Base-by-base conservation (phyloP, 2,113 vertebrate species). In the Sceloporus tristichus region DNA sequence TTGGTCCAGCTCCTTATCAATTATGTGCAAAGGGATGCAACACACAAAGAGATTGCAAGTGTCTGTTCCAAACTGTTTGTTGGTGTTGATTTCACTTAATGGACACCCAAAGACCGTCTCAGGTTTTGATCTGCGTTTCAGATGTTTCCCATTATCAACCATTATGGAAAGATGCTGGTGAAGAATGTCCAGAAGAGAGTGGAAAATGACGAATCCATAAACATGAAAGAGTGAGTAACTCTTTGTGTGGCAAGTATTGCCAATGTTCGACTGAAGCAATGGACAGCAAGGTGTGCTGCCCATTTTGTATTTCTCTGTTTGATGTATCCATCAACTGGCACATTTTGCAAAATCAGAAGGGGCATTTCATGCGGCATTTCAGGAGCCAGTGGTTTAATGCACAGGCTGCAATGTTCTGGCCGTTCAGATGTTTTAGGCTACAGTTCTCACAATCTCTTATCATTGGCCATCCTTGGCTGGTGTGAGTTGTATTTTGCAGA, bases 91-190 rank as follows among this genome's bases (percentile, higher is more conserved):
- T 73, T 85, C 82, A 40, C 56, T 74, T 85, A 21, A 7, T 25
- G 68, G 10, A 83, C 19, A 2, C 6, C 34, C 42, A n/a, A 79
- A 62, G 73, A 13, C 59, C 88, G 83, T 62, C 59, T 25, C 19
- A 16, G 87, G 1, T 38, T 93, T 29, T 75, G 86, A 11, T 92
- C 90, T 95, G 88, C 23, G 29, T 90, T 92, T 91, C 93, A 98
- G 98, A 98, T 98, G 97, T 96, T 98, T 62, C 94, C 82, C 18
- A 95, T 98, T 53, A 94, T 98, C 91, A 93, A 90, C 40, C 87
- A 89, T 2, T 97, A 98, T 80, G 96, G 96, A 85, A 93, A 96
- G 68, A 93, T 91, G 59, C 85, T 98, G 93, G 90, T 97, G 91
- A 93, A 89, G 76, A 97, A 94, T 82, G 76, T 97, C 87, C 94